These are phyloP conservation scores for Pachyseris speciosa DNA, from an alignment of 64 coral and sea anemone species.

Conservation along the genomic window DNA sequence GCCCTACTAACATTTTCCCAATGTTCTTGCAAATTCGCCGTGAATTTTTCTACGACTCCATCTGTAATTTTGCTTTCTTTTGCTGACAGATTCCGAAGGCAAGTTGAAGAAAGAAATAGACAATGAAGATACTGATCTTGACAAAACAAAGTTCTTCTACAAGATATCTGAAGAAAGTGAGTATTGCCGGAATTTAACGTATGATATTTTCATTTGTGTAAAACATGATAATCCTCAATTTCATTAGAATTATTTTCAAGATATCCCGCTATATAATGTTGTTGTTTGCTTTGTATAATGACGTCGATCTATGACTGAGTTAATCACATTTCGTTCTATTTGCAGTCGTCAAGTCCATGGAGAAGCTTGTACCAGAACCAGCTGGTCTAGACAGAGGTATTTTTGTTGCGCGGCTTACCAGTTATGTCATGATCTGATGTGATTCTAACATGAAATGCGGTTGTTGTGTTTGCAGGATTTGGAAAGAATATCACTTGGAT, in stretches of 20 bases:
- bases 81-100: conserved; percentile 71
- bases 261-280: not conserved
- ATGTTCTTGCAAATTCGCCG: no score
- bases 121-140: conserved; percentile 62
- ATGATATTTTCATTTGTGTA: no score
- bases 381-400: conserved; percentile 54
- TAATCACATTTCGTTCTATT: not conserved
- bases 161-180: conserved; percentile 62
- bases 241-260: no score
- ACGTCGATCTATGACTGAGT: no score
- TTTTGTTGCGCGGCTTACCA: not conserved
- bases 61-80: not conserved
- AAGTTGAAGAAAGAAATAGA: conserved; percentile 71
- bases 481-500: conserved; percentile 81
- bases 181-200: not conserved
- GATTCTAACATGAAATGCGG: not conserved
- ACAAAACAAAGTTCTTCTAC: conserved; percentile 84
- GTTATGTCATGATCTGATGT: not conserved
- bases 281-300: not conserved
- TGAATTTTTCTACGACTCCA: not conserved
- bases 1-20: no score
- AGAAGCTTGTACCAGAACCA: conserved; percentile 66
- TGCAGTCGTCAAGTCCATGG: conserved; percentile 83
- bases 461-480: conserved; percentile 57
- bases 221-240: no score